phyloP scores from a whole-genome alignment of 2,888 invertebrate genomes.

The Athalia cordata region DNA sequence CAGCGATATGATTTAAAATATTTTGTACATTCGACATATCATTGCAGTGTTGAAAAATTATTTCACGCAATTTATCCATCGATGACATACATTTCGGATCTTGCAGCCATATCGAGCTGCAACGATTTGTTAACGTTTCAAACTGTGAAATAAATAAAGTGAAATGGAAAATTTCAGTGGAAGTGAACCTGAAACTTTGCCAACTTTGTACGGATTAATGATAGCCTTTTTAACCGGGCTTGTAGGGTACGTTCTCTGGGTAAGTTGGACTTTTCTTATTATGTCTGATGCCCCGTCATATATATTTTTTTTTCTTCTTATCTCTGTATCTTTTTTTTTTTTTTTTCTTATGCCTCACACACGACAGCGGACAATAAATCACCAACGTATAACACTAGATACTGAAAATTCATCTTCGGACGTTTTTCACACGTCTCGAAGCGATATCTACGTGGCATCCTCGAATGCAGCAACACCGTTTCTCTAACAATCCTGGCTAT shows the following conservation, averaged over 20 bases:
- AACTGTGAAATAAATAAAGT: slow-evolving; percentile 8
- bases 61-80: too few species aligned
- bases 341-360: neutral
- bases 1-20: too few species aligned
- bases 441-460: neutral
- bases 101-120: too few species aligned
- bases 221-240: slow-evolving; percentile 69
- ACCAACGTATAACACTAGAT: neutral
- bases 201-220: slow-evolving; percentile 67
- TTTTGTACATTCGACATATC: too few species aligned
- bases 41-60: too few species aligned
- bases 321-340: too few species aligned
- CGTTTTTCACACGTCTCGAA: neutral
- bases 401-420: slow-evolving; percentile 11
- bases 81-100: too few species aligned
- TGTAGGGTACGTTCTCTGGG: slow-evolving; percentile 69
- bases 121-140: neutral
- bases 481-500: slow-evolving; percentile 43
- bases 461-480: slow-evolving; percentile 28
- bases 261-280: slow-evolving; percentile 57
- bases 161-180: slow-evolving; percentile 36
- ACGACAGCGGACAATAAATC: neutral
- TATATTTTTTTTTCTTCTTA: neutral
- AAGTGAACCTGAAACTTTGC: slow-evolving; percentile 64
- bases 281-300: too few species aligned